Conservation (phyloP, 2,797 vertebrate genomes). For the Chrysocyon brachyurus region DNA sequence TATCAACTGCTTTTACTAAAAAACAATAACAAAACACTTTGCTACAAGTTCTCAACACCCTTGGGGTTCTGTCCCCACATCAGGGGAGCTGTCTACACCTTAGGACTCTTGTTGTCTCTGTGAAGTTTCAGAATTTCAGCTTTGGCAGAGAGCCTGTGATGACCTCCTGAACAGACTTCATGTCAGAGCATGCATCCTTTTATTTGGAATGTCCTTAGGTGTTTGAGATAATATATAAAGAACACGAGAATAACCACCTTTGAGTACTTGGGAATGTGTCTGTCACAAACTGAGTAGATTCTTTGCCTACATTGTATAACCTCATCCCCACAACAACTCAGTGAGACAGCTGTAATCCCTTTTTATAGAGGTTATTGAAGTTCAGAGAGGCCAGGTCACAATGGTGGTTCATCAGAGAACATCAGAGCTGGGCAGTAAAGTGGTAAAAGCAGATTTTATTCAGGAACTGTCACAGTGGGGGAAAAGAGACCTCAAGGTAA, state of each 20-base stretch:
- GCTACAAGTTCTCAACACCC: not conserved
- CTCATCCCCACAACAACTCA: not conserved
- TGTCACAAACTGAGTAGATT: not conserved
- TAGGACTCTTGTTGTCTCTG: not conserved
- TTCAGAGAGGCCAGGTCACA: not conserved
- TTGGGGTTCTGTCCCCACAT: not conserved
- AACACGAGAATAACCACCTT: not conserved
- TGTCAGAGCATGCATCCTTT: not conserved
- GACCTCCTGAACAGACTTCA: not conserved
- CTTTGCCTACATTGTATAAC: not conserved
- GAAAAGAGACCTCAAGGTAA: not conserved
- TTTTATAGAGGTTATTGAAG: not conserved
- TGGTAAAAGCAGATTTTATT: not conserved
- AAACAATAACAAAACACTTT: not conserved
- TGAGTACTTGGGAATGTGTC: not conserved
- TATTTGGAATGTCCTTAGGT: not conserved
- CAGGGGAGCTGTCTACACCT: not conserved
- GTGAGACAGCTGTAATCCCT: not conserved
- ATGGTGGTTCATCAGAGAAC: not conserved
- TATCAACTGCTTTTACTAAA: not conserved
- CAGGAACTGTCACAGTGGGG: not conserved
- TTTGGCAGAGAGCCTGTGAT: not conserved
- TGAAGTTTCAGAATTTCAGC: not conserved
- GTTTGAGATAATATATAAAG: not conserved
- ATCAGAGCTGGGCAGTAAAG: not conserved